A percentile compares a stretch with the other conserved stretches of the same genome.
Conservation (phyloP, 30 jellyfish, hydroid and myxozoan genomes). For the Turritopsis rubra region DNA sequence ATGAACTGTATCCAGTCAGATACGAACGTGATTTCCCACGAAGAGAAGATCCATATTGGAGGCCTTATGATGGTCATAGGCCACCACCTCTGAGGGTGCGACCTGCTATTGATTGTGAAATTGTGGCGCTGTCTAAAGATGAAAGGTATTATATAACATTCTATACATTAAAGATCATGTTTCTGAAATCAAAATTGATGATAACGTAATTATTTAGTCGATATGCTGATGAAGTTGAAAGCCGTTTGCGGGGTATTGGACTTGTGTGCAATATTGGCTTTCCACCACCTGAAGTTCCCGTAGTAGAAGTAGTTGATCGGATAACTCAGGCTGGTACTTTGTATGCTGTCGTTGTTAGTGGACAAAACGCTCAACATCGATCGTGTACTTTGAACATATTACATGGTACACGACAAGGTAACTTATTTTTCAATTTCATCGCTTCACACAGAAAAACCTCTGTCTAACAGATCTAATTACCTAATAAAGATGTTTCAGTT, state of each 20-base stretch:
- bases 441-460: background rate
- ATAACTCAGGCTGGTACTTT: slow-evolving; percentile 73
- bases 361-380: slow-evolving; percentile 67
- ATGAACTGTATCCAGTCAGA: slow-evolving; percentile 16
- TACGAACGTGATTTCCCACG: slow-evolving; percentile 33
- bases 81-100: slow-evolving; percentile 42
- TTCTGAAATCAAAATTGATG: too few relatives aligned
- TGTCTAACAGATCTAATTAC: background rate
- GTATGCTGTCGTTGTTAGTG: slow-evolving; percentile 73
- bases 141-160: slow-evolving; percentile 51
- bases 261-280: slow-evolving; percentile 60
- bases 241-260: slow-evolving; percentile 82
- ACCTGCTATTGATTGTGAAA: slow-evolving; percentile 76
- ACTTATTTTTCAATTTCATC: background rate
- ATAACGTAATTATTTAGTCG: slow-evolving; percentile 41
- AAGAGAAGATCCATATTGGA: slow-evolving; percentile 33
- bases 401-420: slow-evolving; percentile 99
- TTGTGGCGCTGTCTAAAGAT: slow-evolving; percentile 55
- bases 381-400: slow-evolving; percentile 90
- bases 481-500: too few relatives aligned
- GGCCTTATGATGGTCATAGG: slow-evolving; percentile 8
- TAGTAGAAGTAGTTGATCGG: slow-evolving; percentile 67
- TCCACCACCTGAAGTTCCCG: slow-evolving; percentile 86
- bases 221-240: slow-evolving; percentile 79
- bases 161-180: background rate